Percentiles rank a stretch among this genome's conserved stretches.
Conservation (phyloP, 1,140 invertebrate genomes). For the Tetraneura akinire region DNA sequence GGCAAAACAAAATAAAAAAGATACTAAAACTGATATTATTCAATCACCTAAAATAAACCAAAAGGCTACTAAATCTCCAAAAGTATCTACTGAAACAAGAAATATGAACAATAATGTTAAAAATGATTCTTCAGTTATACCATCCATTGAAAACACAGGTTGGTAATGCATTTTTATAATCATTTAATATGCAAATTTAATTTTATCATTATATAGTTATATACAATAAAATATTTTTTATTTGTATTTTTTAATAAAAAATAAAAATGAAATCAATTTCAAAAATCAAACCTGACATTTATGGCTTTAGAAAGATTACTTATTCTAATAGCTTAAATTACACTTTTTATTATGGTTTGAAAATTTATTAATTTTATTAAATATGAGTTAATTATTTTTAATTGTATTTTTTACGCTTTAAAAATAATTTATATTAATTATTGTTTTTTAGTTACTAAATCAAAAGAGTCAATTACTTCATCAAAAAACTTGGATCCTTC, state of each 20-base stretch:
- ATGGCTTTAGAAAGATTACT: too few relatives aligned
- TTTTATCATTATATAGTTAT: too few relatives aligned
- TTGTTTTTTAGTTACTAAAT: background rate
- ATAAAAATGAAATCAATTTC: too few relatives aligned
- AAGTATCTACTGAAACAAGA: background rate
- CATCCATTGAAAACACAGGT: conserved; percentile 15
- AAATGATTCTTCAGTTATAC: background rate
- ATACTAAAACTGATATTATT: conserved; percentile 22
- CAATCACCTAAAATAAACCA: conserved; percentile 26
- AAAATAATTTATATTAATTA: background rate
- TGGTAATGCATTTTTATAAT: too few relatives aligned
- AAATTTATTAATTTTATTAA: too few relatives aligned
- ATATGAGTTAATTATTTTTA: too few relatives aligned
- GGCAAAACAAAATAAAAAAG: background rate
- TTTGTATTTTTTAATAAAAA: too few relatives aligned
- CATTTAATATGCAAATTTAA: background rate
- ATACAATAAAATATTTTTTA: too few relatives aligned
- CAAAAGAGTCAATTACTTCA: background rate
- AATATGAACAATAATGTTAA: conserved; percentile 2
- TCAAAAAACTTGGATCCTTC: background rate
- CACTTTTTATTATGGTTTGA: too few relatives aligned
- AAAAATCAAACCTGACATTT: too few relatives aligned
- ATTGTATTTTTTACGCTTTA: too few relatives aligned
- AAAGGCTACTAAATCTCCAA: conserved; percentile 21
- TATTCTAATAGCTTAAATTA: too few relatives aligned